Evolutionary conservation across 1,140 invertebrate genomes (phyloP), one percentile per base, ranked within the genome.

Genomic region (Pinna nobilis): DNA sequence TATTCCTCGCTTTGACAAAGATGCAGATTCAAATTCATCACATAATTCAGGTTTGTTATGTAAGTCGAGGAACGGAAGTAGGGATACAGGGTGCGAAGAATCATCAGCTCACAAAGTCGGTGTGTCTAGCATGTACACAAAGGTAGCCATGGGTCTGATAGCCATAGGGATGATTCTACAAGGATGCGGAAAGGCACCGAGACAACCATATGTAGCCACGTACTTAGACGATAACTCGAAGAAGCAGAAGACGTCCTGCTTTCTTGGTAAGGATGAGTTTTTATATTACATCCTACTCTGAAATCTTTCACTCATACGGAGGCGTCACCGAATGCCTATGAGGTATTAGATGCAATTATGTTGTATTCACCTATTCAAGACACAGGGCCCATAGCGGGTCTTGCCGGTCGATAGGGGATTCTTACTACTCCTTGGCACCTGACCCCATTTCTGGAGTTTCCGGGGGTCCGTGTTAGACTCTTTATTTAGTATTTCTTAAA

Each of bases 201-300:
- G 84, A 33, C 67, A 76, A 4, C 77, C 84, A 0, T 81, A 78
- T 49, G 28, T 80, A 3, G 70, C 79, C 2, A 79, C 78, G 2
- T 86, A 83, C 53, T 74, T 86, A 23, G 84, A 86, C 30, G 82
- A 84, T 51, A 86, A 86, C 64, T 81, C 82, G 11, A 68, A 81
- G 15, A 82, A 82, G 37, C 82, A 72, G 20, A 79, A 82, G 41
- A 83, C 84, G 5, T 70, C 77, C 3, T 50, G 82, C 28, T 83
- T 78, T 68, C 51, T 86, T 35, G 84, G 84, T 86, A 61, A 70
- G 77, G 25, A 23, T n/a, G n/a, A n/a, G n/a, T n/a, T n/a, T n/a
- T n/a, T n/a, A n/a, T n/a, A n/a, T n/a, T n/a, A n/a, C n/a, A n/a
- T n/a, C n/a, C n/a, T n/a, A n/a, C n/a, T n/a, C n/a, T n/a, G n/a